Base-by-base conservation (phyloP, 2,113 vertebrate genomes). In the Scomber japonicus region DNA sequence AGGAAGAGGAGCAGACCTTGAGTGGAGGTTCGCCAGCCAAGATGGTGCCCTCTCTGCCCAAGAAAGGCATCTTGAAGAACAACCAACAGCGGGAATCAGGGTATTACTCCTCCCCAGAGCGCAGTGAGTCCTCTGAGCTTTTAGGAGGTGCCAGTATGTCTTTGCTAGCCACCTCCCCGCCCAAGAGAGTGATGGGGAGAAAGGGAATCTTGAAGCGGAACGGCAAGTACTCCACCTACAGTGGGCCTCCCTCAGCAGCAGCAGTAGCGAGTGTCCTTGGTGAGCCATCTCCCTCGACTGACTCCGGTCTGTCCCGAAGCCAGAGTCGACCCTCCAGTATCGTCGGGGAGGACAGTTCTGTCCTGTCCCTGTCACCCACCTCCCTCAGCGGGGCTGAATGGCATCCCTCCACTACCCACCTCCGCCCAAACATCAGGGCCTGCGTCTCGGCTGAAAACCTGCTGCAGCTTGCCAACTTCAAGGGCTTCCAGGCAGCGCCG, bases 1-100 rank as follows among this genome's bases (percentile, higher is more conserved):
- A 94, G 12, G 91, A 92, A 72, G 92, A 94, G 35, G 88, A 91
- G 88, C 91, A 83, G 0, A 71, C 63, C 7, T 64, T 93, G 17
- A 75, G 87, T 55, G 94, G 95, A 16, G 93, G 91, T 54, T 95
- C 95, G 0, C 94, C 93, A 14, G 93, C 75, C 84, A 97, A 94
- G 94, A 96, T 62, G 71, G 95, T 93, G 71, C 96, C 96, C 21
- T 93, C 96, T 4, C 94, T 98, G 90, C 98, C 98, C 80, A 98
- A 97, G 91, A 99, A 99, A 91, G 97, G 98, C 92, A 99, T 99
- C 88, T 89, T 99, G 80, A 99, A 99, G 91, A 99, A 99, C 93
- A 98, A 96, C 59, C 97, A 96, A 89, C 93, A 94, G 65, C 91
- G 95, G 71, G 98, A 99, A 81, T 99, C 98, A 0, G 98, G 98